Base-by-base conservation (phyloP, 2,113 vertebrate species). In the Astur gentilis region DNA sequence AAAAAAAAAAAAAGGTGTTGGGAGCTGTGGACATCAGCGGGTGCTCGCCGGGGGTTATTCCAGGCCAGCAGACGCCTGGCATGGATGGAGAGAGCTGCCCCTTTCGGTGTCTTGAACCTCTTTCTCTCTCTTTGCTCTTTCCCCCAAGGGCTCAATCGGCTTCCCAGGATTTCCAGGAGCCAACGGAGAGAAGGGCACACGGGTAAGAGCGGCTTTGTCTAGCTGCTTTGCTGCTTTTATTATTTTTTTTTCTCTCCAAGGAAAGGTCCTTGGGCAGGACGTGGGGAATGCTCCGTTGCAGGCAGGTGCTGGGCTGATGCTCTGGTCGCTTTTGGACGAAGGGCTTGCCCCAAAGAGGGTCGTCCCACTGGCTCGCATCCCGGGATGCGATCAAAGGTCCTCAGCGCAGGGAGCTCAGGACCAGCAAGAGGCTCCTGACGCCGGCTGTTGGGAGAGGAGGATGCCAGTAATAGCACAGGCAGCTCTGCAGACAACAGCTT, bases 151-250 rank as follows among this genome's bases (percentile, higher is more conserved):
- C 90, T 99, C 99, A 10, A 98, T 99, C 38, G 99, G 99, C 93
- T 99, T 99, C 98, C 99, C 99, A 96, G 99, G 99, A 80, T 99
- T 99, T 87, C 98, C 99, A 31, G 99, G 99, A 11, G 98, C 99
- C 97, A 99, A 99, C 2, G 99, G 99, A 95, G 99, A 99, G 97
- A 99, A 99, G 95, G 99, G 99, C 71, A 98, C 99, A 88, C 98
- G 99, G 98, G 99, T 99, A 98, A 95, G 99, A 93, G 69, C 10
- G 1, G 32, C 3, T 36, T 6, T 55, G 13, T 3, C 5, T 12
- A 7, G 3, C 15, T 5, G 16, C 34, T 70, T n/a, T 16, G 7
- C 23, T 61, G 22, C 0, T 16, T 57, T 45, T 19, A 27, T 7
- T 26, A 14, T 5, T 8, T 16, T 17, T 49, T 18, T 17, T 2